Base-by-base conservation (phyloP, 2,797 vertebrate genomes). In the Euthynnus affinis region DNA sequence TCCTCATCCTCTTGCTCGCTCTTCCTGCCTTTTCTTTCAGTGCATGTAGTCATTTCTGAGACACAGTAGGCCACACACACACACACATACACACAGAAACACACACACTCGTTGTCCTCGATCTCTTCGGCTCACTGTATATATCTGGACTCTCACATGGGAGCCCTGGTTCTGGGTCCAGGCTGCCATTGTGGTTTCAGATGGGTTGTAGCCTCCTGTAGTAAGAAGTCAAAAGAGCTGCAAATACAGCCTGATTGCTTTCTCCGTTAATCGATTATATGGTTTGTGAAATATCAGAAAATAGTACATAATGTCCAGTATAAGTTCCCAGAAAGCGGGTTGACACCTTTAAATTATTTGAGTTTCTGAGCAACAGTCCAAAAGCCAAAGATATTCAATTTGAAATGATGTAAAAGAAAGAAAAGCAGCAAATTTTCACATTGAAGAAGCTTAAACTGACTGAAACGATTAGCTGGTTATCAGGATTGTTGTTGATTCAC, bases 21-120 rank as follows among this genome's bases (percentile, higher is more conserved):
- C 48, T 14, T 59, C 66, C 66, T 69, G 51, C 53, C 42, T 71
- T 37, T 58, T 60, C 29, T 83, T 40, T 74, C 25, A 57, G 5
- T 78, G 29, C 20, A 61, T 52, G 53, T 25, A 18, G 18, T 44
- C 51, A 44, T 59, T n/a, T 58, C 58, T 32, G 20, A 63, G 40
- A 69, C 65, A 65, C 61, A 62, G 0, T 2, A 64, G 66, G 70
- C 42, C 77, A 60, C 55, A 53, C 49, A 58, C 17, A 37, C 22
- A 58, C 37, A 42, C 77, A 60, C 55, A 53, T 42, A 58, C 14
- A 37, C 25, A 58, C 37, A 42, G 71, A 60, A 44, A 42, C 77
- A 60, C 49, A 53, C 17, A 37, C 22, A 57, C 37, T 71, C 23
- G 10, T 27, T 9, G 17, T 59, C 60, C 46, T 61, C 60, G 22